phyloP scores from a whole-genome alignment of 2,888 invertebrate species.

The Brenthis ino region DNA sequence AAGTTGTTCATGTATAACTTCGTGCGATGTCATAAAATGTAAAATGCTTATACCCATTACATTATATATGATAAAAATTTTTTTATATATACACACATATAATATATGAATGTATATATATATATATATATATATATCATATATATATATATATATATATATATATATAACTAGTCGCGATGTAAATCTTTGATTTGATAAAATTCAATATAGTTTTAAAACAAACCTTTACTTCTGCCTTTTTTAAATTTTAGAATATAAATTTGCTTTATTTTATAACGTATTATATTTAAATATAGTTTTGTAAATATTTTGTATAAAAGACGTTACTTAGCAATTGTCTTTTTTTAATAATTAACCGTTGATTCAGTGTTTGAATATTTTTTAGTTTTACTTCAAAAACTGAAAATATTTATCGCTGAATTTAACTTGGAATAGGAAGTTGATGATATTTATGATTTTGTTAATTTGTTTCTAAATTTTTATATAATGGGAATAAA shows the following conservation, averaged over 20 bases:
- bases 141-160: neutral
- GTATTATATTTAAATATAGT: neutral
- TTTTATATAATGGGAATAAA: conserved; percentile 7
- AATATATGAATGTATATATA: too few species aligned
- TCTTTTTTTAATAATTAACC: neutral
- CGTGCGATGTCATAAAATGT: too few species aligned
- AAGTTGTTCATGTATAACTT: too few species aligned
- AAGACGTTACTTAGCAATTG: neutral
- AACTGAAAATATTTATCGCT: neutral
- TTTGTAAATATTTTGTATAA: conserved; percentile 7
- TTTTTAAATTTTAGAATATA: neutral
- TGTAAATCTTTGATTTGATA: neutral
- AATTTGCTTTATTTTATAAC: too few species aligned
- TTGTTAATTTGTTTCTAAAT: conserved; percentile 7
- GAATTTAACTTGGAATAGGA: neutral
- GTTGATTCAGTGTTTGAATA: neutral
- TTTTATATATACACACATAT: neutral
- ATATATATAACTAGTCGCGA: neutral
- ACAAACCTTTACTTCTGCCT: too few species aligned
- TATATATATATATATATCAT: too few species aligned
- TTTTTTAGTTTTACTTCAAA: conserved; percentile 2
- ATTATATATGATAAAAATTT: conserved; percentile 1
- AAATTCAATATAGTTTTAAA: neutral
- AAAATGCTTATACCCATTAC: neutral
- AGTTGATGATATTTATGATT: neutral